Evolutionary conservation across 1,140 invertebrate species (phyloP).

Genomic region (Drosophila rhopaloa): DNA sequence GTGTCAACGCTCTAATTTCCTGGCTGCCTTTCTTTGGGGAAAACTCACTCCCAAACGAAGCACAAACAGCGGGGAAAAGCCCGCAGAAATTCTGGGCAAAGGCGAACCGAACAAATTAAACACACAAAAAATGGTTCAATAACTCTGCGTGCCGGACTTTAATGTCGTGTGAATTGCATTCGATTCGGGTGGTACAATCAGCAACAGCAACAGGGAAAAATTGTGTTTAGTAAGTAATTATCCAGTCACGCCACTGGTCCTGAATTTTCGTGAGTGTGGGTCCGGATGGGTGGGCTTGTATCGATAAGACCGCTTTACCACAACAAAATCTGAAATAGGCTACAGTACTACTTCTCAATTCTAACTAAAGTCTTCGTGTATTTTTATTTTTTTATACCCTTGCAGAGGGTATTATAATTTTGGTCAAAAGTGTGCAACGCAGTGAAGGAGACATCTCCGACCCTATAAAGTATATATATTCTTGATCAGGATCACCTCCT

Average conservation of each 20-base stretch:
- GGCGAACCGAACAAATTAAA: background rate
- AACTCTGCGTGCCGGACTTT: slow-evolving; percentile 35
- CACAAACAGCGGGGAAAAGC: background rate
- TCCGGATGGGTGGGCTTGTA: background rate
- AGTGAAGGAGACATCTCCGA: too few species aligned
- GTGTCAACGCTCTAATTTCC: slow-evolving; percentile 46
- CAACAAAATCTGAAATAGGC: slow-evolving; percentile 4
- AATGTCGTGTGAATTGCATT: slow-evolving; percentile 53
- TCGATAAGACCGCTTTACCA: slow-evolving; percentile 29
- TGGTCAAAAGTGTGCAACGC: too few species aligned
- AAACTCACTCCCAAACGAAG: slow-evolving; percentile 4
- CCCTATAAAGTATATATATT: too few species aligned
- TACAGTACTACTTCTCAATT: background rate
- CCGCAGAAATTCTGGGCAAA: background rate
- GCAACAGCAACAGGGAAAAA: slow-evolving; percentile 43
- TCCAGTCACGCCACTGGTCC: slow-evolving; percentile 40
- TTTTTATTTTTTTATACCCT: too few species aligned
- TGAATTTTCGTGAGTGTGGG: slow-evolving; percentile 2
- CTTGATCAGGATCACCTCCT: too few species aligned
- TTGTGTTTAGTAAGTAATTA: slow-evolving; percentile 54
- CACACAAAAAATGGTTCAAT: slow-evolving; percentile 24
- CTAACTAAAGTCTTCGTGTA: too few species aligned
- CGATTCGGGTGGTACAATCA: slow-evolving; percentile 23
- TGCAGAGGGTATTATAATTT: too few species aligned
- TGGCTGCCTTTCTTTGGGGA: slow-evolving; percentile 8